Percentiles rank a stretch among this genome's conserved stretches.
Evolutionary conservation across 2,113 vertebrate species (phyloP).

Genomic region (Chaetodon auriga): DNA sequence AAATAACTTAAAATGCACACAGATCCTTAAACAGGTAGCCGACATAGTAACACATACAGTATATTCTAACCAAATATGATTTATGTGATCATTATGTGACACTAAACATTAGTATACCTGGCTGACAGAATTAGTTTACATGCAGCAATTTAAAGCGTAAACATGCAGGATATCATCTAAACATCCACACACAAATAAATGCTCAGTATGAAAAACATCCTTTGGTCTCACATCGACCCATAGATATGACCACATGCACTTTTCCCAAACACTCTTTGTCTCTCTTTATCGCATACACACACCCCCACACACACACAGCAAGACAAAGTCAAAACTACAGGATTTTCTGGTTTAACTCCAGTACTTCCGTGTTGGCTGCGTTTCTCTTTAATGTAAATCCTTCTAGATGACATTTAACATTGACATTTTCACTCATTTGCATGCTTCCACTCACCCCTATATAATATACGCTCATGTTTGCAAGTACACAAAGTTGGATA

Average conservation of each 20-base stretch:
- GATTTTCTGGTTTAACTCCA: constrained; percentile 6
- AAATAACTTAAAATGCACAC: not conserved
- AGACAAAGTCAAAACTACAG: not conserved
- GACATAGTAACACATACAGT: not conserved
- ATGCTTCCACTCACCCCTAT: not conserved
- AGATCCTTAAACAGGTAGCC: not conserved
- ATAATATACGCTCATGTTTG: not conserved
- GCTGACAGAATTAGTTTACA: constrained; percentile 16
- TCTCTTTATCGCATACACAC: not conserved
- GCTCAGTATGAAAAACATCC: not conserved
- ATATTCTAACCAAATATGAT: not conserved
- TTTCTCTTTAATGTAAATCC: not conserved
- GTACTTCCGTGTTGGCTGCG: not conserved
- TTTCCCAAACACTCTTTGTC: too few relatives aligned
- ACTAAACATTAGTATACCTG: constrained; percentile 10
- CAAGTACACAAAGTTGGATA: not conserved
- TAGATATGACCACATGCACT: not conserved
- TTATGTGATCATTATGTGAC: not conserved
- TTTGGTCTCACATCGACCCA: not conserved
- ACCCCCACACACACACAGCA: not conserved
- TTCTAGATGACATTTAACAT: not conserved
- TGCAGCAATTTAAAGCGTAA: constrained; percentile 6
- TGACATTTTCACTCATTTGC: not conserved
- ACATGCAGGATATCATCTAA: not conserved
- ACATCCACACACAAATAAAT: not conserved